Conservation (phyloP, 2,888 invertebrate genomes). For the Pantelozetes paolii region DNA sequence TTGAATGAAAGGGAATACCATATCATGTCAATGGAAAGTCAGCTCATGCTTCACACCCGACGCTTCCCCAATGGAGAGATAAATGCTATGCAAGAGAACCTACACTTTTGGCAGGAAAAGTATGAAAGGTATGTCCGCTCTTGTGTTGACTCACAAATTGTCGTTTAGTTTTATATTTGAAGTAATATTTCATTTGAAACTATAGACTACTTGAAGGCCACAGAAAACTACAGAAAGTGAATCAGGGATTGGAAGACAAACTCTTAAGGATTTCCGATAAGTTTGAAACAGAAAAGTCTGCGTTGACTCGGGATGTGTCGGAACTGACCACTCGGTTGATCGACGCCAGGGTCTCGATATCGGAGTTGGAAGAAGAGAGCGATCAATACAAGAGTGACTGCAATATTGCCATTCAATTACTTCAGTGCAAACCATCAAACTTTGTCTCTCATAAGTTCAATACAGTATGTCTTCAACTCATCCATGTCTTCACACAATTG, state of each 20-base stretch:
- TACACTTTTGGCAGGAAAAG: slow-evolving; percentile 83
- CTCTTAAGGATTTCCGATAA: slow-evolving; percentile 80
- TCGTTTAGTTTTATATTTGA: background rate
- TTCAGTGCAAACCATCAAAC: slow-evolving; percentile 90
- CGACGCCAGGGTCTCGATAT: slow-evolving; percentile 52
- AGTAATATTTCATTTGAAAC: slow-evolving; percentile 5
- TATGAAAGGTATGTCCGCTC: slow-evolving; percentile 66
- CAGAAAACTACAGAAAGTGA: slow-evolving; percentile 85
- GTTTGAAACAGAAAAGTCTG: slow-evolving; percentile 81
- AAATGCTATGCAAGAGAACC: slow-evolving; percentile 73
- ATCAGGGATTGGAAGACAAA: slow-evolving; percentile 91
- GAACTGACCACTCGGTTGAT: slow-evolving; percentile 60
- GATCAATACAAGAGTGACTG: slow-evolving; percentile 90
- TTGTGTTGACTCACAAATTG: background rate
- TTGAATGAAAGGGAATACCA: slow-evolving; percentile 75
- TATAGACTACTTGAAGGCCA: slow-evolving; percentile 82
- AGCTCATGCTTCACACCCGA: slow-evolving; percentile 69
- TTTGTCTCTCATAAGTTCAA: slow-evolving; percentile 87
- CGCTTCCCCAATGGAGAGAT: slow-evolving; percentile 66
- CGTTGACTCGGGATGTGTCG: slow-evolving; percentile 79
- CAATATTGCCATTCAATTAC: slow-evolving; percentile 82
- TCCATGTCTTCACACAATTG: background rate
- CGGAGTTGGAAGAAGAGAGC: slow-evolving; percentile 55
- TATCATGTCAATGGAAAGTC: slow-evolving; percentile 78
- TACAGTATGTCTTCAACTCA: slow-evolving; percentile 63